Percentiles rank a stretch among this genome's conserved stretches.
phyloP scores from a whole-genome alignment of 2,797 vertebrate genomes.

The Acrossocheilus fasciatus region DNA sequence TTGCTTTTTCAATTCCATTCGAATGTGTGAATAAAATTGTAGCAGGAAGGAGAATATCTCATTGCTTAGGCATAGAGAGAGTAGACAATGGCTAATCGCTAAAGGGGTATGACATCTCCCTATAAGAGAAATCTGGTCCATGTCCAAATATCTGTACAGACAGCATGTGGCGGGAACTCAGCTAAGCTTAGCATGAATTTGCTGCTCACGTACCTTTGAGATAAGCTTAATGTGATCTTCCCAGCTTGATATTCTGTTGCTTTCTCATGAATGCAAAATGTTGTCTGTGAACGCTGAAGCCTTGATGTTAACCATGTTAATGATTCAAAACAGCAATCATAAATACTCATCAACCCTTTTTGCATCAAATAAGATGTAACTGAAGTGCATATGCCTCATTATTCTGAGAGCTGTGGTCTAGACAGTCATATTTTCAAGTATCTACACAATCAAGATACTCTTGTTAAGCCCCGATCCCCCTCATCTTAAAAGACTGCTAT shows the following conservation, averaged over 20 bases:
- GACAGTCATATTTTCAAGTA: not conserved
- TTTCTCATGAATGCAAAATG: slow-evolving; percentile 30
- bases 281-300: slow-evolving; percentile 13
- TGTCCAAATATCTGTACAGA: slow-evolving; percentile 26
- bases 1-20: slow-evolving; percentile 45
- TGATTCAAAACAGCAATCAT: not conserved
- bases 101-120: slow-evolving; percentile 35
- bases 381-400: slow-evolving; percentile 7
- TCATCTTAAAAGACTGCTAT: not conserved
- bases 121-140: slow-evolving; percentile 12
- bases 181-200: slow-evolving; percentile 16
- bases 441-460: not conserved
- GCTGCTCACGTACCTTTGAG: slow-evolving; percentile 37
- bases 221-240: slow-evolving; percentile 43
- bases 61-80: slow-evolving; percentile 26
- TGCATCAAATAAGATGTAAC: slow-evolving; percentile 1
- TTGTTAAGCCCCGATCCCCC: not conserved
- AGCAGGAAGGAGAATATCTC: slow-evolving; percentile 17
- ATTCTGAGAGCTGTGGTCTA: slow-evolving; percentile 2
- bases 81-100: slow-evolving; percentile 47
- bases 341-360: not conserved
- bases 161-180: not conserved
- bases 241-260: slow-evolving; percentile 31
- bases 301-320: not conserved
- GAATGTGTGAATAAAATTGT: slow-evolving; percentile 48